Conservation (phyloP, 35 echinoderm and acorn worm genomes). For the Diadema setosum region DNA sequence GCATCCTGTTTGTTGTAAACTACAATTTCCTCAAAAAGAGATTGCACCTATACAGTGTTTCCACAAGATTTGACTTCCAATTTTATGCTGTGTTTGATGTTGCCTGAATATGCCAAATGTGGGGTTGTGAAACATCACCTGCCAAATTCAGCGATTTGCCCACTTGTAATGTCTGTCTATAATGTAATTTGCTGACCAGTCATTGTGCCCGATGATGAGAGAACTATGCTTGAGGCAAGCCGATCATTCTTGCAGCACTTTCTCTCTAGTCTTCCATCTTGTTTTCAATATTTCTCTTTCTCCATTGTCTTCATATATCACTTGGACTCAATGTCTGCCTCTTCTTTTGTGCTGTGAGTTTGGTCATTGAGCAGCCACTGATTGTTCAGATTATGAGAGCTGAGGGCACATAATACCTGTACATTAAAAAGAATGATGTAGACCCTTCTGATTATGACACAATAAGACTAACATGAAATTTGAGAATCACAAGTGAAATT, state of each 20-base stretch:
- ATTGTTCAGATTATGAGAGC: constrained; percentile 65
- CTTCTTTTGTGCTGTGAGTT: background rate
- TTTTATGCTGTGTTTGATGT: no score
- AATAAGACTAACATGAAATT: no score
- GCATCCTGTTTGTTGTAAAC: no score
- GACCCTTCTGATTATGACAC: no score
- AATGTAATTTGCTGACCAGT: background rate
- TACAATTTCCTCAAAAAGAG: no score
- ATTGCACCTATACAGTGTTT: no score
- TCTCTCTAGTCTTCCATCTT: background rate
- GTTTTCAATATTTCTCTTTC: background rate
- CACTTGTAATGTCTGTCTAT: background rate
- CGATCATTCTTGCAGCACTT: background rate
- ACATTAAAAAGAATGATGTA: no score
- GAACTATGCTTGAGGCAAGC: background rate
- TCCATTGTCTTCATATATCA: background rate
- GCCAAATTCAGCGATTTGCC: background rate
- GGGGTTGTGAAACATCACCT: background rate
- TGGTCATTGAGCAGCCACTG: background rate
- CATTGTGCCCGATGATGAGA: constrained; percentile 19
- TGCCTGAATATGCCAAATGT: no score
- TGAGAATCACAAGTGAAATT: no score
- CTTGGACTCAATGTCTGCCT: background rate
- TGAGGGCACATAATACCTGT: no score
- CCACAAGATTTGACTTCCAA: no score